These are phyloP conservation scores for Drosophila serrata DNA, from an alignment of 1,140 invertebrate species.

Conservation along the genomic window DNA sequence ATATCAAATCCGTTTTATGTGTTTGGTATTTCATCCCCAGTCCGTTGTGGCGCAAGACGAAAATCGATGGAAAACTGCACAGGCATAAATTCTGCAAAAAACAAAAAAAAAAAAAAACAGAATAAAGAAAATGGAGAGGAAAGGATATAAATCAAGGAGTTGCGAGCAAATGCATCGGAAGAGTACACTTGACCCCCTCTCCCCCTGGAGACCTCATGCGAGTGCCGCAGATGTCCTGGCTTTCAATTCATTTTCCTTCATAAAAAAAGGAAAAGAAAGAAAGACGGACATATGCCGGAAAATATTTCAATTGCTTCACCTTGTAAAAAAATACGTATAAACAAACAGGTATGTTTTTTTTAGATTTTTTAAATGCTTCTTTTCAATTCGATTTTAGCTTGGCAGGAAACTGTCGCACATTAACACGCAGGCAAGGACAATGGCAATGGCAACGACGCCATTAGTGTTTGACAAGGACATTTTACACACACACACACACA, in stretches of 20 bases:
- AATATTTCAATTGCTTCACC: conserved; percentile 65
- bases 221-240: conserved; percentile 26
- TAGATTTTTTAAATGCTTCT: conserved; percentile 30
- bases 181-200: conserved; percentile 25
- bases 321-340: conserved; percentile 38
- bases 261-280: conserved; percentile 9
- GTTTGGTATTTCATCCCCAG: conserved; percentile 84
- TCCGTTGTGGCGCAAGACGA: conserved; percentile 78
- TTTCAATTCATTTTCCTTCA: conserved; percentile 12
- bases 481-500: conserved; percentile 32
- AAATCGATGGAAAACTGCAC: conserved; percentile 83
- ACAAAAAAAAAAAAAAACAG: conserved; percentile 12
- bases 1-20: conserved; percentile 83
- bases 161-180: conserved; percentile 30
- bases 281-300: conserved; percentile 25
- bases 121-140: conserved; percentile 27
- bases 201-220: conserved; percentile 11
- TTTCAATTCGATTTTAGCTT: conserved; percentile 65
- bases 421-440: conserved; percentile 78
- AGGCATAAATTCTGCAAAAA: conserved; percentile 75
- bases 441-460: conserved; percentile 69
- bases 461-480: conserved; percentile 81
- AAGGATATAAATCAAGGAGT: conserved; percentile 36
- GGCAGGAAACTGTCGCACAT: conserved; percentile 72
- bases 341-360: conserved; percentile 36